Base-by-base conservation (phyloP, 2,113 vertebrate genomes). In the Oreotrochilus melanogaster region DNA sequence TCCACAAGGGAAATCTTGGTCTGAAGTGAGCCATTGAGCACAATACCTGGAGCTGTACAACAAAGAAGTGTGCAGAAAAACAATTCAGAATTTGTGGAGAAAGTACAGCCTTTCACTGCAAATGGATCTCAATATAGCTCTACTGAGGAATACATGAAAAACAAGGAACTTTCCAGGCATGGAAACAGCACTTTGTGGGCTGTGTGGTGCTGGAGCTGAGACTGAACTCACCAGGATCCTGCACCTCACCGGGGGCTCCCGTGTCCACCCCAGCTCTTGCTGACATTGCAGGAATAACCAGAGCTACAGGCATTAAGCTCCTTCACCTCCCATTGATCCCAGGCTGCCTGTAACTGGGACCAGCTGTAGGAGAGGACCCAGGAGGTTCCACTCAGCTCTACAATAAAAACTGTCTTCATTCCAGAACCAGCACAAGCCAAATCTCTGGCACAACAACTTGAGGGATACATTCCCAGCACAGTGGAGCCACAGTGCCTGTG, bases 1-100 rank as follows among this genome's bases (percentile, higher is more conserved):
- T 12, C 37, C 25, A 78, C 66, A 76, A 39, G 79, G 24, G 67
- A 93, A 85, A 79, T 81, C 50, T 86, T 65, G 70, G 31, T 81
- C 47, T 92, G 81, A 66, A 83, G 48, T 0, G 0, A 92, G 51
- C 42, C 37, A 45, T 64, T 0, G 0, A 87, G 16, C 78, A 82
- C 1, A 3, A 70, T 81, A 86, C 54, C 65, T 60, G 54, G 56
- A 91, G 31, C 70, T 92, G 56, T 42, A 64, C 37, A 91, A 51
- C 25, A 28, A 5, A 89, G 70, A 18, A 73, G 22, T 0, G 2
- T 39, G 27, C 72, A 90, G 64, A 82, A 76, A 78, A 87, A 70
- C 18, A 33, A 51, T 10, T 50, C 3, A 17, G 12, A 47, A 78
- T 25, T 39, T 1, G 4, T 66, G 64, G 74, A 91, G 81, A 65